Evolutionary conservation across 2,888 invertebrate genomes (phyloP).

Genomic region (Sicus ferrugineus): DNA sequence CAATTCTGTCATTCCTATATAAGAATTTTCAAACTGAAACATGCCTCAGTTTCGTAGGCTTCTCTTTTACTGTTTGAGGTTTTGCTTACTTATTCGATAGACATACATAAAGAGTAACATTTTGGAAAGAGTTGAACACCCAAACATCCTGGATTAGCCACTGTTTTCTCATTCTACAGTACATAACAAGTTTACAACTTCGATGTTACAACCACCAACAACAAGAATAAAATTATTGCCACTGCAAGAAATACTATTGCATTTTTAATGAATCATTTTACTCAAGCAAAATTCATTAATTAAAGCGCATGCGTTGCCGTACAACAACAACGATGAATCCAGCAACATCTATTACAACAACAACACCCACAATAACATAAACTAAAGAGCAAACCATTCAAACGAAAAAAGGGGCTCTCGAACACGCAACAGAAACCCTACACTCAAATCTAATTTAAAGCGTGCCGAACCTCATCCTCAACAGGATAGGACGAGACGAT

Average conservation of each 20-base stretch:
- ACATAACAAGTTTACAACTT: neutral
- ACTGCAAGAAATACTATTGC: neutral
- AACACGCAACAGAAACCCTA: constrained; percentile 25
- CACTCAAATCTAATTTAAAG: neutral
- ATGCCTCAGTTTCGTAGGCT: no score
- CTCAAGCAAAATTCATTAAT: constrained; percentile 14
- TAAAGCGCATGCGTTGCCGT: neutral
- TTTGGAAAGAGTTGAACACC: no score
- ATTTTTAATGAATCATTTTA: constrained; percentile 4
- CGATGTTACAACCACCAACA: neutral
- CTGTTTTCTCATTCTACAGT: neutral
- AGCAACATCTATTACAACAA: neutral
- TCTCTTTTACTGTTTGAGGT: no score
- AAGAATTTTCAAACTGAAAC: no score
- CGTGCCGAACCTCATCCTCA: neutral
- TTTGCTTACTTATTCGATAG: no score
- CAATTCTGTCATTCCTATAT: no score
- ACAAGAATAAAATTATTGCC: neutral
- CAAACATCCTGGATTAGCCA: neutral
- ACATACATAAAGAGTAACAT: no score
- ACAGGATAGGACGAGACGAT: neutral
- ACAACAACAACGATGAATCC: neutral
- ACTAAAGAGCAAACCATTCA: constrained; percentile 7
- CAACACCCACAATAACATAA: neutral
- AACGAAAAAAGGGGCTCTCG: constrained; percentile 10